Base-by-base conservation (phyloP, 2,113 vertebrate genomes). In the Labrus mixtus region DNA sequence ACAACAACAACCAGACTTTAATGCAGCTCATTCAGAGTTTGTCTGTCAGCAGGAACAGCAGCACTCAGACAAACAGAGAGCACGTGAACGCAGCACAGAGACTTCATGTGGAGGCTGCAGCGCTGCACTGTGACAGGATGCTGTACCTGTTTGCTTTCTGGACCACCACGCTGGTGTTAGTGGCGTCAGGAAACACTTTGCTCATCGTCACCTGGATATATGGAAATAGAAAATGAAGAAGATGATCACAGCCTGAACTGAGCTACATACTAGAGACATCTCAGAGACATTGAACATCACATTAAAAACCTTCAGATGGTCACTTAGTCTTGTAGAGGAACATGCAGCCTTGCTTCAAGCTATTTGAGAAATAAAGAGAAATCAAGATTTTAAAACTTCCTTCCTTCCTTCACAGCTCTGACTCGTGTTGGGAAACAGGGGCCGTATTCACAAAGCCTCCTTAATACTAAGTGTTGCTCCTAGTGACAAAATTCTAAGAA, bases 71-170 rank as follows among this genome's bases (percentile, higher is more conserved):
- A 0, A 48, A 43, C 10, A 6, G 23, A 43, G 37, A 68, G 11
- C 50, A 13, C 20, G 33, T 37, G n/a, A 39, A 48, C 2, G 2
- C 45, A 6, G 20, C 70, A 17, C 22, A 3, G 10, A 4, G 13
- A 8, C 23, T 1, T 3, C 19, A 0, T 0, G 33, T 17, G 10
- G 1, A 0, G 8, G 10, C 65, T 37, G n/a, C 4, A 2, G 9
- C 33, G 11, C 23, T 8, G 12, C 41, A 70, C 71, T 79, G 79
- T 45, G 8, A 71, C 29, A 73, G 29, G 8, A 58, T 51, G 0
- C 1, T 79, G 56, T 85, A 85, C 48, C 16, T 75, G 50, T 58
- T 85, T 46, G 69, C 67, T 17, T 86, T 86, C 57, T 86, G 83
- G 79, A 78, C 61, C 60, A 78, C 51, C 25, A 82, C 83, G 0